Evolutionary conservation across 2,797 vertebrate genomes (phyloP), one percentile per base, ranked within the genome.

Genomic region (Bothrops alternatus): DNA sequence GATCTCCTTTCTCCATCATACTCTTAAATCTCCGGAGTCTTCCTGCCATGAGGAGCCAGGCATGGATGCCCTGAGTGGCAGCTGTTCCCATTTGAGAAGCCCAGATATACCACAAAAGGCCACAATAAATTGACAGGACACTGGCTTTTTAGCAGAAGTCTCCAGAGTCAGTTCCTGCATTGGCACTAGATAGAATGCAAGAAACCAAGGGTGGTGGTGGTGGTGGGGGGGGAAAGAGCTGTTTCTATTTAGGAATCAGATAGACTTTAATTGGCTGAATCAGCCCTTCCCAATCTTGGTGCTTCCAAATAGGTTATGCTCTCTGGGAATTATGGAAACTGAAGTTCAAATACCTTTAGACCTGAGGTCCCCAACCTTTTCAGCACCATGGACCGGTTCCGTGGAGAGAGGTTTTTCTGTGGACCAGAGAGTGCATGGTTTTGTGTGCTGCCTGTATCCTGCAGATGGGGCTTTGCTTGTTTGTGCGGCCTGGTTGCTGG

Each of bases 371-470:
- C 50, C 50, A 10, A 53, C 10, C 50, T 53, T 53, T 53, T 53
- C 8, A 8, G 50, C 50, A 53, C 50, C 50, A 53, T 0, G 50
- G 10, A 53, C 50, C 50, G 50, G 50, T 53, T 53, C 0, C 8
- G 50, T 53, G 50, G 50, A 53, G 50, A 53, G 50, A 53, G 50
- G 50, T 53, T 53, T 53, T 53, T 53, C 50, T 0, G 10, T 1
- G 0, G 10, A 53, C 50, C 2, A 0, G 10, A 53, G 50, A 0
- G 50, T 2, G 2, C 50, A 10, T 53, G 50, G 1, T 53, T 53
- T 53, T 53, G 50, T 53, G 50, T 53, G 10, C 50, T 53, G 50
- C 10, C 50, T 11, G 50, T 8, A 53, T 53, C 50, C 50, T 10
- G 2, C 50, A 1, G 10, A 53, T 53, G 50, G 50, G 1, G 50